Percentiles rank a stretch among this genome's conserved stretches.
Evolutionary conservation across 2,888 invertebrate genomes (phyloP).

Genomic region (Drosophila paramelanica): DNA sequence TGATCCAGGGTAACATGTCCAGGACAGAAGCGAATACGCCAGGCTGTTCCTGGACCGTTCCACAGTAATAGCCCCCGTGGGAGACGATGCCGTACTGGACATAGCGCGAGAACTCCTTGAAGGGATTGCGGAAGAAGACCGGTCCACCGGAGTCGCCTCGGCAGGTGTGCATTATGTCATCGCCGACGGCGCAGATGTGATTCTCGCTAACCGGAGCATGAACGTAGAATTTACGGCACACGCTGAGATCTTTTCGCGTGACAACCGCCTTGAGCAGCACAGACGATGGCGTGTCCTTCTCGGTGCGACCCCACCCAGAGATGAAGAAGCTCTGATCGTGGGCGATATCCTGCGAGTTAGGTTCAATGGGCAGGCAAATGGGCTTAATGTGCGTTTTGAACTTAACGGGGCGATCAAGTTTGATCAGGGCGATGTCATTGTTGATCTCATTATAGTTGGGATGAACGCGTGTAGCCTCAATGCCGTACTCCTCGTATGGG

Average conservation of each 20-base stretch:
- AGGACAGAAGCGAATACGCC: slow-evolving; percentile 87
- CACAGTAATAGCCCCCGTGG: slow-evolving; percentile 87
- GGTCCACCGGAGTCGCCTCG: slow-evolving; percentile 82
- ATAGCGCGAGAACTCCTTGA: slow-evolving; percentile 56
- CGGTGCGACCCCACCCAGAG: slow-evolving; percentile 82
- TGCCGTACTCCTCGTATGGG: slow-evolving; percentile 83
- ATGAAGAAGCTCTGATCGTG: slow-evolving; percentile 62
- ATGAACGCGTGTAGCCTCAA: slow-evolving; percentile 85
- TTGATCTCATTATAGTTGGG: slow-evolving; percentile 85
- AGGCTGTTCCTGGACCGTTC: slow-evolving; percentile 84
- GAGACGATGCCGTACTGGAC: slow-evolving; percentile 87
- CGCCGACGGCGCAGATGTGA: slow-evolving; percentile 81
- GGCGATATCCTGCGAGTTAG: slow-evolving; percentile 23
- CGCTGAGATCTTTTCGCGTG: slow-evolving; percentile 39
- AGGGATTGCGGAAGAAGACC: slow-evolving; percentile 61
- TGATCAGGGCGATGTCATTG: slow-evolving; percentile 88
- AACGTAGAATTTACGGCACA: slow-evolving; percentile 68
- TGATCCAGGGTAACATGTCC: slow-evolving; percentile 87
- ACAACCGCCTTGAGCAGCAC: slow-evolving; percentile 72
- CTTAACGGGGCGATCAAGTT: slow-evolving; percentile 77
- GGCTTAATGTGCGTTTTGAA: slow-evolving; percentile 73
- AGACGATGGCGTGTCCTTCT: slow-evolving; percentile 47
- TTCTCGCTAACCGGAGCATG: slow-evolving; percentile 59
- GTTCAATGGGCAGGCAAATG: slow-evolving; percentile 79
- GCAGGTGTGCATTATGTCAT: slow-evolving; percentile 62